Percentiles rank a stretch among this genome's conserved stretches.
Conservation (phyloP, 2,888 invertebrate species). For the Platycnemis pennipes region DNA sequence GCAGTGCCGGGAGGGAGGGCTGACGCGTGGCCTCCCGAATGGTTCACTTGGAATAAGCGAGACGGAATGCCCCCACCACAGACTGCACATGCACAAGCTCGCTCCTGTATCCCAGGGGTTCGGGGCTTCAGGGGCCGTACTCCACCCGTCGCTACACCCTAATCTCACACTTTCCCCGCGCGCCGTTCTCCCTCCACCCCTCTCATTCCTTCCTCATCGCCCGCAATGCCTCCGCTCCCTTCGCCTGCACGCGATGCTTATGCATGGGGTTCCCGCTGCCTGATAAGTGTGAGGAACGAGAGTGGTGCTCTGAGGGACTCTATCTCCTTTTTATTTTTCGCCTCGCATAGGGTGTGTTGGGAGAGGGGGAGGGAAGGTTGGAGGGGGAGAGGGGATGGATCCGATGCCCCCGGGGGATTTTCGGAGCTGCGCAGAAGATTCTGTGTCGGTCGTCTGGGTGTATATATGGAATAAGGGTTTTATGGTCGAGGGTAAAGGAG, state of each 20-base stretch:
- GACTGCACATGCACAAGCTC: background rate
- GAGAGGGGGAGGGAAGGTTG: too few species aligned
- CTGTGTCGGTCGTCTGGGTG: background rate
- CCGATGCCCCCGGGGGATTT: constrained; percentile 1
- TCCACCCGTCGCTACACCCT: too few species aligned
- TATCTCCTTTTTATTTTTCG: background rate
- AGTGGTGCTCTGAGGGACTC: constrained; percentile 25
- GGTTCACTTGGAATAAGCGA: constrained; percentile 28
- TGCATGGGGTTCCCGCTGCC: constrained; percentile 10
- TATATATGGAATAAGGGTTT: constrained; percentile 9
- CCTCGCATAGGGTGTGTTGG: background rate
- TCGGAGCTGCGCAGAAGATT: background rate
- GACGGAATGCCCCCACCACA: background rate
- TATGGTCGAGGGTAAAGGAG: background rate
- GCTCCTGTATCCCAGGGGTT: too few species aligned
- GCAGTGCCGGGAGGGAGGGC: background rate
- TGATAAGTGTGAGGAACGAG: constrained; percentile 39
- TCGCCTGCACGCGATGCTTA: background rate
- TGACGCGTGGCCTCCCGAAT: constrained; percentile 2
- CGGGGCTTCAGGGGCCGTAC: too few species aligned
- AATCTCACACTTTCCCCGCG: too few species aligned
- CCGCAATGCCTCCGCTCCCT: background rate
- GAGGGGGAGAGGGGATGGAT: too few species aligned
- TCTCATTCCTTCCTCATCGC: background rate
- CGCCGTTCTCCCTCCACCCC: too few species aligned